These are phyloP conservation scores for Leucozona laternaria DNA, from an alignment of 2,888 invertebrate species.

Conservation along the genomic window DNA sequence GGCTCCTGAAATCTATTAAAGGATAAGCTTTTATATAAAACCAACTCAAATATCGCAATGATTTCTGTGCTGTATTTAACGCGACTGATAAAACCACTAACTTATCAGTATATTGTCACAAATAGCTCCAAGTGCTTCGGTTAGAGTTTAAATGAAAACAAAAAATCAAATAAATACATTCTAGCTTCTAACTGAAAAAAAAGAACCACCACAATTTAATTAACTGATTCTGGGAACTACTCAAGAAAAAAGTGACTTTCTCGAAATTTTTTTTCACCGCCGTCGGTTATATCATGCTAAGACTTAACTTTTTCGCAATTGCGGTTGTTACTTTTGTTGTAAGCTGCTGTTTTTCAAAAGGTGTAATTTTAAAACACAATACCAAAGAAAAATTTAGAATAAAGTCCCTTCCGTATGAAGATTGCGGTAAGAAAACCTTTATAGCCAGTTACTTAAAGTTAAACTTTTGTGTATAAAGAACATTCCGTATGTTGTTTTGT, in stretches of 20 bases:
- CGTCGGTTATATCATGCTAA: conserved; percentile 37
- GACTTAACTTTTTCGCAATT: conserved; percentile 10
- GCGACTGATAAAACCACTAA: conserved; percentile 49
- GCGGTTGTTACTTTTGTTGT: not conserved
- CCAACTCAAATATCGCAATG: conserved; percentile 31
- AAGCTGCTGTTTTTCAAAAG: conserved; percentile 5
- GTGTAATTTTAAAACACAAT: conserved; percentile 24
- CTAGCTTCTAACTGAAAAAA: not conserved
- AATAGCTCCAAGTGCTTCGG: conserved; percentile 67
- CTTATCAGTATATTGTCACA: conserved; percentile 69
- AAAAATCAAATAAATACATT: conserved; percentile 12
- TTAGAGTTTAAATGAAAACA: conserved; percentile 47
- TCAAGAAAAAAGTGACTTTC: conserved; percentile 27
- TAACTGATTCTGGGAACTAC: not conserved
- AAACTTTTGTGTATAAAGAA: too few relatives aligned
- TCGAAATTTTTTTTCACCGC: not conserved
- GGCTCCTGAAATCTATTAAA: conserved; percentile 6
- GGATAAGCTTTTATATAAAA: conserved; percentile 47
- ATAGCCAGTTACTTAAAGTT: not conserved
- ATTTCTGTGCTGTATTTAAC: conserved; percentile 55
- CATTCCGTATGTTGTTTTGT: too few relatives aligned
- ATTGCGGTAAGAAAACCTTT: conserved; percentile 61
- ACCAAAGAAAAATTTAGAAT: not conserved
- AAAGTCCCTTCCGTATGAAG: conserved; percentile 59
- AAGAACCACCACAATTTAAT: conserved; percentile 19